Percentiles rank a stretch among this genome's conserved stretches.
These are phyloP conservation scores for Orthonychiurus folsomi DNA, from an alignment of 2,888 invertebrate genomes.

Conservation along the genomic window DNA sequence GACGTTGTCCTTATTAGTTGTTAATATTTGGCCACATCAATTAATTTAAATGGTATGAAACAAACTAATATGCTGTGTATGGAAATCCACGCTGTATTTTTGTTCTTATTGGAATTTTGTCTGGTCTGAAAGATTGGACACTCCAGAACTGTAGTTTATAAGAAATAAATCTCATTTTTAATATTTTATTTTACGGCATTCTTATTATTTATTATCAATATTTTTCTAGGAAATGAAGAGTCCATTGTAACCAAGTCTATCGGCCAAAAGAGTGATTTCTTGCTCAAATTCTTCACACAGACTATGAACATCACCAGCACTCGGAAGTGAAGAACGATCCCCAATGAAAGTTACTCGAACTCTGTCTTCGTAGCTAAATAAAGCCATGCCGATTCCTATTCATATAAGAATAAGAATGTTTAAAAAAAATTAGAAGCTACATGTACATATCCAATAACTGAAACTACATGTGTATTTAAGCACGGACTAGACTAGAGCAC, in stretches of 20 bases:
- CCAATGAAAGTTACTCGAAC: slow-evolving; percentile 20
- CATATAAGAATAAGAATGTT: slow-evolving; percentile 13
- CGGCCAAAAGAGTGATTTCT: slow-evolving; percentile 1
- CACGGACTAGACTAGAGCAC: not conserved
- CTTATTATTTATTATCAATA: not conserved
- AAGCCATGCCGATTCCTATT: slow-evolving; percentile 25
- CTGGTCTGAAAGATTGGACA: too few species aligned
- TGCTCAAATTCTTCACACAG: slow-evolving; percentile 15
- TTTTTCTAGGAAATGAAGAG: not conserved
- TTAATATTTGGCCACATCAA: too few species aligned
- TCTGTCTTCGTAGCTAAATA: slow-evolving; percentile 21
- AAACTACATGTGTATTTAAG: not conserved
- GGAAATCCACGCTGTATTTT: too few species aligned
- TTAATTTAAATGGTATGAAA: too few species aligned
- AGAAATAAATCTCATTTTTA: not conserved
- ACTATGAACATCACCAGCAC: slow-evolving; percentile 10
- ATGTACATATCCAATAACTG: too few species aligned
- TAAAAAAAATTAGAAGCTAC: slow-evolving; percentile 2
- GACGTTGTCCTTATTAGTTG: too few species aligned
- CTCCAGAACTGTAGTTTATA: too few species aligned
- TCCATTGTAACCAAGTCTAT: not conserved
- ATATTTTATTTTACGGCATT: not conserved
- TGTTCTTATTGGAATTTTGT: too few species aligned
- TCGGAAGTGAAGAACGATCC: slow-evolving; percentile 13
- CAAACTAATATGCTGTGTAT: too few species aligned